phyloP scores from a whole-genome alignment of 2,113 vertebrate genomes.

The Hiodon alosoides region DNA sequence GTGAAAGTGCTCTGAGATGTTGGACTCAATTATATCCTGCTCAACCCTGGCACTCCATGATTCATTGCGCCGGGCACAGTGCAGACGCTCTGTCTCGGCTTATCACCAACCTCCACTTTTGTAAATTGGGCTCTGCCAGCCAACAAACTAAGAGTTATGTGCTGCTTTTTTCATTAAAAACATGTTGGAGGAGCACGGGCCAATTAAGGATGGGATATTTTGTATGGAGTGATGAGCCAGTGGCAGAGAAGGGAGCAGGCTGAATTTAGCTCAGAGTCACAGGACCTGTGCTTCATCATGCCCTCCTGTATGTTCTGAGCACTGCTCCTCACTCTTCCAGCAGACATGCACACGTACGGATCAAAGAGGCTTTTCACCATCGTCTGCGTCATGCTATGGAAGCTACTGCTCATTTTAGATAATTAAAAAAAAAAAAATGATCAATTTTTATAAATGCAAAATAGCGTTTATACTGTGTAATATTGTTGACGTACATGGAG shows the following conservation, averaged over 20 bases:
- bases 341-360: neutral
- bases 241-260: constrained; percentile 47
- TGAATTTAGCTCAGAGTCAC: constrained; percentile 47
- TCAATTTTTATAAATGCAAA: too few relatives aligned
- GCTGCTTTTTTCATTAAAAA: constrained; percentile 98
- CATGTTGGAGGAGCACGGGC: constrained; percentile 94
- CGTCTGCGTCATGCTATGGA: too few relatives aligned
- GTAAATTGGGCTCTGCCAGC: constrained; percentile 99
- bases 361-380: neutral
- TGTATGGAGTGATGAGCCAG: constrained; percentile 78
- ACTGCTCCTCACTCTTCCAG: neutral
- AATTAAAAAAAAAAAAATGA: too few relatives aligned
- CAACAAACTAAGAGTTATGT: constrained; percentile 99
- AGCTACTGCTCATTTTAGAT: too few relatives aligned
- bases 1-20: constrained; percentile 99
- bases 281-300: constrained; percentile 57
- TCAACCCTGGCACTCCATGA: constrained; percentile 98
- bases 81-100: constrained; percentile 93
- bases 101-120: constrained; percentile 99
- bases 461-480: too few relatives aligned
- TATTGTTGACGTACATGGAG: too few relatives aligned
- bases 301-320: constrained; percentile 9
- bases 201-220: constrained; percentile 96
- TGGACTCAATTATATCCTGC: constrained; percentile 99
- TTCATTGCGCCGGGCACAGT: constrained; percentile 95